Percentiles rank a stretch among this genome's conserved stretches.
These are phyloP conservation scores for Phoebastria nigripes DNA, from an alignment of 2,797 vertebrate species.

Conservation along the genomic window DNA sequence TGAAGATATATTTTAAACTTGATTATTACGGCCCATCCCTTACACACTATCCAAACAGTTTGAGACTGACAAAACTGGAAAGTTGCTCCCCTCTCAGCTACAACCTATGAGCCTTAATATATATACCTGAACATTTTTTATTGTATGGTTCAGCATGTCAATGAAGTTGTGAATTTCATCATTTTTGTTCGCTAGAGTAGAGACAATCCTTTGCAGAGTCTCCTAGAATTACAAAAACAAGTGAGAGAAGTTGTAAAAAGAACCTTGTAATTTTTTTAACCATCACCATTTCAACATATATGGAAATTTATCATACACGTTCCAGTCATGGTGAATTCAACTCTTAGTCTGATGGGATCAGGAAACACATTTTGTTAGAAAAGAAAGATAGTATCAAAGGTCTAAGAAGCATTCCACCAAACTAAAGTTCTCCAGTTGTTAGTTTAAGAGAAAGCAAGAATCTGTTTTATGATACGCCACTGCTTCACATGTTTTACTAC, in stretches of 20 bases:
- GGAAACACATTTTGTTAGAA: background rate
- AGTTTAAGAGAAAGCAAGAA: background rate
- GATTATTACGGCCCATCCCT: background rate
- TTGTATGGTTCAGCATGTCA: slow-evolving; percentile 81
- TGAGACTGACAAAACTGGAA: background rate
- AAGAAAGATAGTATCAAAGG: background rate
- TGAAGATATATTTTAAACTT: background rate
- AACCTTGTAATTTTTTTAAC: background rate
- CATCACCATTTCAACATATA: background rate
- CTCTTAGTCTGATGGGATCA: background rate
- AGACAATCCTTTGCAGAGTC: slow-evolving; percentile 90
- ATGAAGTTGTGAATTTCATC: slow-evolving; percentile 91
- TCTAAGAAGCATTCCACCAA: background rate
- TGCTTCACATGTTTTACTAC: background rate
- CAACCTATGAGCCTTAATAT: background rate
- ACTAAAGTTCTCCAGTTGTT: background rate
- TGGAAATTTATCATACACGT: background rate
- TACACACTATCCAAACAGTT: background rate
- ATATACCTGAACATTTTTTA: slow-evolving; percentile 86
- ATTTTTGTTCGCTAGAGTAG: slow-evolving; percentile 89
- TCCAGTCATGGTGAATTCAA: background rate
- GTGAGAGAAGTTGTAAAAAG: background rate
- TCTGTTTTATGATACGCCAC: background rate
- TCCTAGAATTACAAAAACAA: slow-evolving; percentile 78
- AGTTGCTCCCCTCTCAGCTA: background rate